Percentiles rank a stretch among this genome's conserved stretches.
Conservation (phyloP, 2,113 vertebrate species). For the Xenus cinereus region DNA sequence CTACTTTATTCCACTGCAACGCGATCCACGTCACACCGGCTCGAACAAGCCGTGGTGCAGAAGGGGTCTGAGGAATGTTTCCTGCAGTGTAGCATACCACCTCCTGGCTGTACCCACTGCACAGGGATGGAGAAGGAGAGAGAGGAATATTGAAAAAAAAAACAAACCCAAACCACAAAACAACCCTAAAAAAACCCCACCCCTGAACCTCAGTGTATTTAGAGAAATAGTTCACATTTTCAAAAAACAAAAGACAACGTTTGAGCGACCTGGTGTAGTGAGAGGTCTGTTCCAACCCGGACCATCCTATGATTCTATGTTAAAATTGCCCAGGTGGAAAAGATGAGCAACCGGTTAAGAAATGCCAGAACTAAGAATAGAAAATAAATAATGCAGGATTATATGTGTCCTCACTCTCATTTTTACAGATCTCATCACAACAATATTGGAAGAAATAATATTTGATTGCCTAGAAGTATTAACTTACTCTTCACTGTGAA, state of each 20-base stretch:
- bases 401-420: not conserved
- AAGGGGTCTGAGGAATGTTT: constrained; percentile 89
- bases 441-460: not conserved
- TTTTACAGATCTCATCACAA: not conserved
- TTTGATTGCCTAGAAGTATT: not conserved
- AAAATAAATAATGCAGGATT: not conserved
- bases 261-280: not conserved
- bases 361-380: not conserved
- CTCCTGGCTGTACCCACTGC: constrained; percentile 92
- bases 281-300: not conserved
- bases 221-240: not conserved
- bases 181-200: not conserved
- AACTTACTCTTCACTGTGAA: not conserved
- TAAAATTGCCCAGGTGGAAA: not conserved
- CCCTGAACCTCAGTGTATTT: not conserved
- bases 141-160: not conserved
- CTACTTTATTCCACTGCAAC: constrained; percentile 91
- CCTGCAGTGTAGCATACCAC: constrained; percentile 92
- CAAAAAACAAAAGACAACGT: not conserved
- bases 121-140: not conserved
- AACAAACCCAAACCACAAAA: too few relatives aligned
- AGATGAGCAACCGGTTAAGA: not conserved
- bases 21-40: constrained; percentile 92
- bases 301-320: not conserved
- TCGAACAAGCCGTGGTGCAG: constrained; percentile 88